Evolutionary conservation across 1,140 invertebrate species (phyloP).

Genomic region (Lysiphlebus fabarum): DNA sequence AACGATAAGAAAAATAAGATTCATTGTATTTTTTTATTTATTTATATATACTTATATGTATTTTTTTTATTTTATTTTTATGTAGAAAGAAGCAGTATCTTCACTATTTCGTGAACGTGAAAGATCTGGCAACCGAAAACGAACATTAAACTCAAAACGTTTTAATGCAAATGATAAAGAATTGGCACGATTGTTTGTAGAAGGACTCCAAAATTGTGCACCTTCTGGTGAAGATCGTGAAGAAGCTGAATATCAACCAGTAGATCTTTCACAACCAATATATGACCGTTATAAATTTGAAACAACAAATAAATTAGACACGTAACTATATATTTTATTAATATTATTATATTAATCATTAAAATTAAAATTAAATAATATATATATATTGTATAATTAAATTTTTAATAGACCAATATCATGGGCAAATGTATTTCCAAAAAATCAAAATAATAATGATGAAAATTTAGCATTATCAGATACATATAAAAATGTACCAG

Average conservation of each 20-base stretch:
- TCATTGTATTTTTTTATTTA: no score
- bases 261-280: conserved; percentile 28
- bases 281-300: conserved; percentile 33
- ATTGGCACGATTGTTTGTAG: conserved; percentile 31
- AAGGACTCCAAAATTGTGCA: conserved; percentile 29
- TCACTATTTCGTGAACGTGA: conserved; percentile 47
- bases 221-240: conserved; percentile 26
- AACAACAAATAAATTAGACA: conserved; percentile 30
- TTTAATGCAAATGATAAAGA: conserved; percentile 26
- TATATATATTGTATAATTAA: conserved; percentile 12
- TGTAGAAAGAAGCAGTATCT: conserved; percentile 31
- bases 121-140: conserved; percentile 30
- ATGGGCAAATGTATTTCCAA: conserved; percentile 27
- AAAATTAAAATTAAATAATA: no score
- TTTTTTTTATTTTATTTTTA: not conserved
- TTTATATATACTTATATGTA: no score
- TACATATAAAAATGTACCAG: no score
- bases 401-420: conserved; percentile 25
- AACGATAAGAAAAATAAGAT: no score
- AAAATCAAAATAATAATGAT: conserved; percentile 26
- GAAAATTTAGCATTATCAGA: conserved; percentile 23
- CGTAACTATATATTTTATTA: no score
- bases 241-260: conserved; percentile 29
- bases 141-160: conserved; percentile 23
- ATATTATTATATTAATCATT: no score